These are phyloP conservation scores for Tragelaphus eurycerus DNA, from an alignment of 2,797 vertebrate genomes.

Conservation along the genomic window DNA sequence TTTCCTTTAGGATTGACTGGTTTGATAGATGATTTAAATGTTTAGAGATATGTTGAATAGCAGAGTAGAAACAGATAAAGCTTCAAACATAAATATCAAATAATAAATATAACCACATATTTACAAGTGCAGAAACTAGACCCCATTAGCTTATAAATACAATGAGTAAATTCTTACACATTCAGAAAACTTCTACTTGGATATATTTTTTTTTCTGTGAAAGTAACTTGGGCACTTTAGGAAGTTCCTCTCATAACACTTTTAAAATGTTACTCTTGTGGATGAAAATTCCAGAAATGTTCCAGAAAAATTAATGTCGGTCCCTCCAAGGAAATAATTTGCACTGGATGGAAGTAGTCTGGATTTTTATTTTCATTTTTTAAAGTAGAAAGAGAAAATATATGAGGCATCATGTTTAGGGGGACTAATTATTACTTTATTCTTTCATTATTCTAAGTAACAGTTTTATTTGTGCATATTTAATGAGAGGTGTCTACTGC, in stretches of 20 bases:
- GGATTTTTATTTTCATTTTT: background rate
- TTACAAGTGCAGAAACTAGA: background rate
- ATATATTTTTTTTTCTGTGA: background rate
- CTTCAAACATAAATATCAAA: background rate
- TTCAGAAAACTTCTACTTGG: background rate
- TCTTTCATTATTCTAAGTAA: background rate
- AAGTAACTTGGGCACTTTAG: background rate
- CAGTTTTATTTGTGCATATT: background rate
- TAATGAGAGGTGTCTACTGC: background rate
- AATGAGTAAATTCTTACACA: background rate
- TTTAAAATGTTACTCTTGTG: background rate
- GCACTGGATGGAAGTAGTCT: background rate
- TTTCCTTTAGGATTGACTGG: background rate
- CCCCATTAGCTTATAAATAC: background rate
- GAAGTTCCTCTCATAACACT: background rate
- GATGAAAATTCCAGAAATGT: background rate
- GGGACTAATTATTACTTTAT: background rate
- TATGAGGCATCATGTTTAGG: background rate
- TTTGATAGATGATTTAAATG: background rate
- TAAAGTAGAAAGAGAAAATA: background rate
- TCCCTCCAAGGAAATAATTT: background rate
- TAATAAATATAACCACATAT: background rate
- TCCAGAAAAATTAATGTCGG: background rate
- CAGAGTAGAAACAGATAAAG: background rate
- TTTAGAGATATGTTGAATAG: constrained; percentile 5